phyloP scores from a whole-genome alignment of 2,113 vertebrate species.

The Rissa tridactyla region DNA sequence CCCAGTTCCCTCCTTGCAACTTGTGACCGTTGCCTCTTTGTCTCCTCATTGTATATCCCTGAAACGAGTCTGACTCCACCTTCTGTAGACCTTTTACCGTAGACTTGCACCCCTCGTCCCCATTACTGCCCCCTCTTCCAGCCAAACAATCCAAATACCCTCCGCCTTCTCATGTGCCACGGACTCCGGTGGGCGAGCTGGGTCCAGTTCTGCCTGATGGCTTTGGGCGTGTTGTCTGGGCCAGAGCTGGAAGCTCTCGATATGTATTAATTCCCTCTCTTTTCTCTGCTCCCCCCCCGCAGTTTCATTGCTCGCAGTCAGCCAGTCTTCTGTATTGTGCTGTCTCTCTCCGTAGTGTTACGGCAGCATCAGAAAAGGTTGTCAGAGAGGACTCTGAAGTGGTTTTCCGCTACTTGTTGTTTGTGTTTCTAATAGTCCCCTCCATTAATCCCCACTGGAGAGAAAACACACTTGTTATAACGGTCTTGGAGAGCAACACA shows the following conservation, averaged over 20 bases:
- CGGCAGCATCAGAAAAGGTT: not conserved
- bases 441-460: not conserved
- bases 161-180: fast-evolving
- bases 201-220: not conserved
- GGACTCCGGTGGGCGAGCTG: not conserved
- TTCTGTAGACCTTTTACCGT: not conserved
- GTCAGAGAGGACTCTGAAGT: not conserved
- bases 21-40: not conserved
- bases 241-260: not conserved
- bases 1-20: not conserved
- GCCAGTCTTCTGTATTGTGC: fast-evolving
- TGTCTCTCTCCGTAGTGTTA: not conserved
- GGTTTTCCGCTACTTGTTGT: not conserved
- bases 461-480: not conserved
- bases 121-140: not conserved
- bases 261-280: not conserved
- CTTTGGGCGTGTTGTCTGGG: not conserved
- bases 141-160: not conserved
- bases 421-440: not conserved
- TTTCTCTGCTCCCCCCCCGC: too few relatives aligned
- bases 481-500: not conserved
- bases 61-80: not conserved
- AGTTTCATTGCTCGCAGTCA: not conserved
- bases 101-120: not conserved
- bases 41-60: not conserved